Conservation (phyloP, 1,140 invertebrate species). For the Tetramorium alpestre region DNA sequence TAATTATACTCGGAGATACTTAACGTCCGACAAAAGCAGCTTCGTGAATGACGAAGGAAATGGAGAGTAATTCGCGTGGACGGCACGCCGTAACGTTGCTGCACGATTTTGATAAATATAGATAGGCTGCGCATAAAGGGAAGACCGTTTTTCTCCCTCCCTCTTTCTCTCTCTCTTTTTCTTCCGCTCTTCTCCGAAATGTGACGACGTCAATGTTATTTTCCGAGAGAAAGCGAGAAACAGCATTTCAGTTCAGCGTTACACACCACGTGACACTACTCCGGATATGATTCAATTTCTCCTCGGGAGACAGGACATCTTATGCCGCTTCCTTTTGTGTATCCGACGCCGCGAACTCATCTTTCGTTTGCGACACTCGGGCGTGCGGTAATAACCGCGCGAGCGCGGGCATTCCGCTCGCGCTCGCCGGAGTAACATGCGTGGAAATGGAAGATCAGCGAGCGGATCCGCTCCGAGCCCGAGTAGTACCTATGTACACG, state of each 20-base stretch:
- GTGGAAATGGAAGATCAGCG: slow-evolving; percentile 31
- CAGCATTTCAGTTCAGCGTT: background rate
- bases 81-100: background rate
- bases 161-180: background rate
- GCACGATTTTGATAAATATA: slow-evolving; percentile 25
- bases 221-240: background rate
- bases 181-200: background rate
- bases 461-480: slow-evolving; percentile 3
- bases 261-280: background rate
- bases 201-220: background rate
- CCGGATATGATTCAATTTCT: slow-evolving; percentile 18
- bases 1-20: slow-evolving; percentile 58
- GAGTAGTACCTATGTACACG: slow-evolving; percentile 6
- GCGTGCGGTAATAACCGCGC: background rate
- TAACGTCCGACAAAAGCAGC: slow-evolving; percentile 43
- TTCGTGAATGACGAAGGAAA: slow-evolving; percentile 33
- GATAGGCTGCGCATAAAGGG: background rate
- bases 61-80: slow-evolving; percentile 41
- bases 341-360: slow-evolving; percentile 21
- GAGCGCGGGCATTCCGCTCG: background rate
- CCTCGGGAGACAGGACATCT: background rate
- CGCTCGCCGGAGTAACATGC: background rate
- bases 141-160: background rate
- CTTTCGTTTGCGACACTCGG: slow-evolving; percentile 23
- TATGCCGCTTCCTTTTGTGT: slow-evolving; percentile 12